Percentiles rank a stretch among this genome's conserved stretches.
Conservation (phyloP, 2,113 vertebrate species). For the Antigone vipio region DNA sequence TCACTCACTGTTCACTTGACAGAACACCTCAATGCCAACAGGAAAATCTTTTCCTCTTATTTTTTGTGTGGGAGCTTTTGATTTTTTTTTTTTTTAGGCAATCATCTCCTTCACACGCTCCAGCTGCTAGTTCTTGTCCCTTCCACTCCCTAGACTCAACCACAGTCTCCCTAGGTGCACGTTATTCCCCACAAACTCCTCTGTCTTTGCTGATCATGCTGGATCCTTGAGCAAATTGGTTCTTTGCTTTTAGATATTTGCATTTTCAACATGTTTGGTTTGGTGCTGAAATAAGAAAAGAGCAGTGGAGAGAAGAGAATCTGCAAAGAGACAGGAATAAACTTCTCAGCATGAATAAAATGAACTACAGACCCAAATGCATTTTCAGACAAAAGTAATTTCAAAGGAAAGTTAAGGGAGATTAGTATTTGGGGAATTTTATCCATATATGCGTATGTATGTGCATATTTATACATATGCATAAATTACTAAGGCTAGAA, state of each 20-base stretch:
- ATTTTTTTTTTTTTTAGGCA: not conserved
- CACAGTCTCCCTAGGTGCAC: not conserved
- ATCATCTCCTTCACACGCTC: not conserved
- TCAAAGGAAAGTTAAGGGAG: not conserved
- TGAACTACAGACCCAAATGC: not conserved
- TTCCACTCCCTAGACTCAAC: not conserved
- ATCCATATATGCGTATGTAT: not conserved
- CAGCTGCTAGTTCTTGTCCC: not conserved
- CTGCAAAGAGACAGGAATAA: not conserved
- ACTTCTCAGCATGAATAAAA: not conserved
- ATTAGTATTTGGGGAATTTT: not conserved
- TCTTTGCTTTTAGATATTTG: constrained; percentile 9
- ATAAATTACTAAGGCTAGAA: not conserved
- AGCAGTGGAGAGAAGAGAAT: not conserved
- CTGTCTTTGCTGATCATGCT: not conserved
- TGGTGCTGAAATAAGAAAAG: not conserved
- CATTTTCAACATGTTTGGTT: constrained; percentile 9
- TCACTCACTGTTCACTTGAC: not conserved
- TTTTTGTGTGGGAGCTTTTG: not conserved
- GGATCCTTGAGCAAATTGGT: not conserved
- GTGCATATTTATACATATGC: not conserved
- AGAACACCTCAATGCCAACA: not conserved
- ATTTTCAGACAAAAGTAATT: not conserved
- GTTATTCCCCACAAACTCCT: not conserved
- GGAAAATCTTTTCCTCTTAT: not conserved